phyloP scores from a whole-genome alignment of 2,797 vertebrate species.

The Echeneis naucrates region DNA sequence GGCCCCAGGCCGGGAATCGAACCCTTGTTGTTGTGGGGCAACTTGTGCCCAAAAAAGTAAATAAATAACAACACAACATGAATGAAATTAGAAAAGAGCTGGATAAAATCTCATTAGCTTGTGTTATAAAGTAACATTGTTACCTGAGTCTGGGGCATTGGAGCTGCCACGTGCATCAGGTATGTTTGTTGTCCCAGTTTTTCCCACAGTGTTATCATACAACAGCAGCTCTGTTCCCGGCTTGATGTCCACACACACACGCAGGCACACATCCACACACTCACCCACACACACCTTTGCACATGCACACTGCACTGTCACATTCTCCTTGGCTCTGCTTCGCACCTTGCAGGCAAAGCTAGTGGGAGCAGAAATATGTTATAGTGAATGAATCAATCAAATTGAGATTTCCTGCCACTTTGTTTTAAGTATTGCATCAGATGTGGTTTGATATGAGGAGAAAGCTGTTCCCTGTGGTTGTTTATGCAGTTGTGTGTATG shows the following conservation, averaged over 20 bases:
- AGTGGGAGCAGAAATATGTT: not conserved
- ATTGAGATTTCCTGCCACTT: not conserved
- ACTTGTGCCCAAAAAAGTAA: too few species aligned
- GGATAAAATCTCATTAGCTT: too few species aligned
- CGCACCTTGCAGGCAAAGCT: conserved; percentile 72
- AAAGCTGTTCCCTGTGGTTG: not conserved
- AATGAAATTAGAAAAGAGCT: too few species aligned
- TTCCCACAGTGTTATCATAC: conserved; percentile 3
- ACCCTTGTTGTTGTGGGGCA: too few species aligned
- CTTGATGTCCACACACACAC: conserved; percentile 59
- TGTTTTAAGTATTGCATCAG: not conserved
- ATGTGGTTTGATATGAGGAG: not conserved
- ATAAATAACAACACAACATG: too few species aligned
- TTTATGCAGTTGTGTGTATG: not conserved
- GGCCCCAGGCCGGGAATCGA: too few species aligned
- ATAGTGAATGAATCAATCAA: not conserved
- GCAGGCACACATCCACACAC: conserved; percentile 52
- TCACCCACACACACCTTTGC: conserved; percentile 47
- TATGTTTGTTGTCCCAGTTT: not conserved
- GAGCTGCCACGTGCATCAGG: not conserved
- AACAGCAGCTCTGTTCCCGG: conserved; percentile 75
- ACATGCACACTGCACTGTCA: conserved; percentile 48
- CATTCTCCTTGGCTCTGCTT: conserved; percentile 59
- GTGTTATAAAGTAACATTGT: too few species aligned
- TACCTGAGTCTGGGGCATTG: conserved; percentile 34